phyloP scores from a whole-genome alignment of 2,113 vertebrate species.

The Scopus umbretta region DNA sequence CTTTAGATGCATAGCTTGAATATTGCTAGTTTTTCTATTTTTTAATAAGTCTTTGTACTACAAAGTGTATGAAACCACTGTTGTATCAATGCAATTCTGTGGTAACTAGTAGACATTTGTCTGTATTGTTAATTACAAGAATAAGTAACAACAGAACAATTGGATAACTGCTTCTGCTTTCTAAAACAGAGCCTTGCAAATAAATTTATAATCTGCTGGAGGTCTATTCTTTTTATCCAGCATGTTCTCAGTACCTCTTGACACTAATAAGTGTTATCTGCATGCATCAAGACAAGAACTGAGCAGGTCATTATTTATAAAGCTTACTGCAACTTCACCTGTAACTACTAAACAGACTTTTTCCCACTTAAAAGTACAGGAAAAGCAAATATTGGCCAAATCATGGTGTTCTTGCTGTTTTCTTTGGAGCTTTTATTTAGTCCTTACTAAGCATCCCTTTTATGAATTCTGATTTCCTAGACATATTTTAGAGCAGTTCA shows the following conservation, averaged over 20 bases:
- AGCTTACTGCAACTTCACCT: background rate
- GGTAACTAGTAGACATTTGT: background rate
- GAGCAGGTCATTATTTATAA: background rate
- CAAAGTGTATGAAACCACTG: background rate
- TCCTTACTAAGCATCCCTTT: background rate
- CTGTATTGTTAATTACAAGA: background rate
- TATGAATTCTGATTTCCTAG: background rate
- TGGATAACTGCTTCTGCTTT: background rate
- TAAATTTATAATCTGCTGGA: background rate
- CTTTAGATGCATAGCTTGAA: background rate
- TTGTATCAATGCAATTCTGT: background rate
- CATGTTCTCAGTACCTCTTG: background rate
- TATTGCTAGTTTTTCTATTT: background rate
- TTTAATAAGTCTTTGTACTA: background rate
- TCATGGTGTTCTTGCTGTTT: background rate
- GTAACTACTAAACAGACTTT: background rate
- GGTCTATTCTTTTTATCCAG: background rate
- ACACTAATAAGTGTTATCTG: background rate
- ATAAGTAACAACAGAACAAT: background rate
- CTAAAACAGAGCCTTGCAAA: background rate
- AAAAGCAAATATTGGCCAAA: background rate
- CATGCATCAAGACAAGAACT: background rate
- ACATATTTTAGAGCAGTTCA: background rate
- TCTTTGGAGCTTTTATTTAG: background rate
- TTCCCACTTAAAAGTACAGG: background rate